phyloP scores from a whole-genome alignment of 1,140 invertebrate genomes.

The Centruroides vittatus region DNA sequence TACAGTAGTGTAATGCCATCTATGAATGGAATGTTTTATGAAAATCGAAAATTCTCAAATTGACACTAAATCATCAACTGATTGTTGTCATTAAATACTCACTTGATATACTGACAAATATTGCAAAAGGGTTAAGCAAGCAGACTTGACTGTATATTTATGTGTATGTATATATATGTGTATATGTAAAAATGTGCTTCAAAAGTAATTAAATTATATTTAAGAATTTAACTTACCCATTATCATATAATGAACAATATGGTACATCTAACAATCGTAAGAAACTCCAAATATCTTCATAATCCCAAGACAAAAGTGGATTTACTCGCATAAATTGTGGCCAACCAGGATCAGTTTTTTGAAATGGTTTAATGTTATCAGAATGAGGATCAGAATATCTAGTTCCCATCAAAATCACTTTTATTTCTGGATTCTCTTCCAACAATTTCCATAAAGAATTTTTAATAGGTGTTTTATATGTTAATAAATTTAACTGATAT shows the following conservation, averaged over 20 bases:
- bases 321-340: slow-evolving; percentile 71
- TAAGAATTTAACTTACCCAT: slow-evolving; percentile 3
- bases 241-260: slow-evolving; percentile 77
- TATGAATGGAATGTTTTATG: too few species aligned
- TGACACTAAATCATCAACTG: too few species aligned
- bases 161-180: too few species aligned
- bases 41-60: too few species aligned
- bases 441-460: slow-evolving; percentile 45
- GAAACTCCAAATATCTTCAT: slow-evolving; percentile 78
- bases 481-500: slow-evolving; percentile 56
- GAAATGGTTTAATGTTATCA: slow-evolving; percentile 8
- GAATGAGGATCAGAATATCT: slow-evolving; percentile 65
- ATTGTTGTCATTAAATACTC: too few species aligned
- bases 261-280: slow-evolving; percentile 59
- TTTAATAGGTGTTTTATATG: slow-evolving; percentile 55
- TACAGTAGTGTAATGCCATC: too few species aligned
- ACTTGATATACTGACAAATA: too few species aligned
- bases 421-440: slow-evolving; percentile 45
- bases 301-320: slow-evolving; percentile 79
- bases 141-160: too few species aligned
- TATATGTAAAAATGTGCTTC: too few species aligned
- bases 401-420: slow-evolving; percentile 77
- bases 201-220: too few species aligned
- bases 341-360: slow-evolving; percentile 64
- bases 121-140: too few species aligned